Evolutionary conservation across 2,888 invertebrate genomes (phyloP), one percentile per base, ranked within the genome.

Genomic region (Rhopalosiphum nymphaeae): DNA sequence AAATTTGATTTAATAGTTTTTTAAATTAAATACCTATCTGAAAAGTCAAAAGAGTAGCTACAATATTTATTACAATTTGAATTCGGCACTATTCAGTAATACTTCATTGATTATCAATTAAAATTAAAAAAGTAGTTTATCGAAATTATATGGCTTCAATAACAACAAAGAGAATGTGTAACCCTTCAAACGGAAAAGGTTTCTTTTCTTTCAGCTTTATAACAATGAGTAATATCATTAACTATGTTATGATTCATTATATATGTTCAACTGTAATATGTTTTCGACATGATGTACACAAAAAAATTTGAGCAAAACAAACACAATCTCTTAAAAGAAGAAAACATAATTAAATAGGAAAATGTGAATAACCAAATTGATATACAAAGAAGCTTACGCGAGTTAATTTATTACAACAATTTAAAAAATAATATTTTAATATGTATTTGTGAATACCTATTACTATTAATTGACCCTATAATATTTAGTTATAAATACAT

Each of bases 121-220:
- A 88, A 78, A 36, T 21, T 78, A 25, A 36, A 88, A 88, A 53
- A 88, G 25, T 53, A 36, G 36, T 88, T 88, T 36, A 87, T 87
- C 25, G 49, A 78, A 78, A 49, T 87, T 10, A 49, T 87, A 88
- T 10, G 88, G 88, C 88, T 88, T 88, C 88, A 36, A 88, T 36
- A 11, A 88, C n/a, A 36, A 4, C 53, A 36, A 87, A 88, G 25
- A 88, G 1, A 88, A 53, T 26, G 88, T 53, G 36, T 88, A 88
- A 25, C 36, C 36, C 25, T 53, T 53, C 53, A 21, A 78, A 53
- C 42, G 1, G 25, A 25, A 36, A 88, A 36, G 88, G 88, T 88
- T 88, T 88, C 88, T 88, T 78, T 78, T 56, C 36, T n/a, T 49
- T 87, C 16, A 53, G 4, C 44, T 88, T 49, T 36, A 21, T 21